Evolutionary conservation across 2,888 invertebrate species (phyloP), one percentile per base, ranked within the genome.

Genomic region (Lithophane socia): DNA sequence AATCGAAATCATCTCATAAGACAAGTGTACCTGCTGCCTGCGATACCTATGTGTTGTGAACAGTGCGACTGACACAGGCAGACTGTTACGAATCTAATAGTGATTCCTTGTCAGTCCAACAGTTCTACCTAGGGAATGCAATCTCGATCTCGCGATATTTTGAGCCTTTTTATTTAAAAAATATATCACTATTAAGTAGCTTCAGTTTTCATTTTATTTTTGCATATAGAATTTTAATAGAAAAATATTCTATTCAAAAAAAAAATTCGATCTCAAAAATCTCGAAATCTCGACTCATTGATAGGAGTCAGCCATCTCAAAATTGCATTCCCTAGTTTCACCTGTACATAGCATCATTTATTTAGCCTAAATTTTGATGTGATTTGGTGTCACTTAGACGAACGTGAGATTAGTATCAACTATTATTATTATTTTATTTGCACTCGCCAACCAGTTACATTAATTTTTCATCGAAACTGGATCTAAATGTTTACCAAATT

Each of bases 11-110:
- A 73, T 80, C 61, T 74, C 65, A 54, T 79, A 47, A n/a, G 18
- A 73, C 65, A 66, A 73, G 60, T 80, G 73, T 79, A 80, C 80
- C 79, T 79, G 79, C 64, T 79, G 72, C 79, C 80, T 80, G 80
- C 65, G 3, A 72, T 37, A 44, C 18, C 71, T 64, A 24, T 65
- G 58, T 65, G 65, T 72, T 60, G 64, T 79, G 65, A 44, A 52
- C 49, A 37, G 52, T 37, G 18, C 54, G 65, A 47, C 73, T 72
- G 72, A 52, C 37, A 18, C 0, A 49, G 24, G 13, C 21, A 54
- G 70, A 56, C 71, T 44, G 52, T 63, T 58, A 16, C 1, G 3
- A 44, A n/a, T 18, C 44, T 13, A n/a, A 24, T 56, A 56, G 21
- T 69, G 42, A 29, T 18, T 18, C 44, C 29, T 18, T 10, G 13